These are phyloP conservation scores for Stichodactyla helianthus DNA, from an alignment of 64 coral and sea anemone genomes.

Conservation along the genomic window DNA sequence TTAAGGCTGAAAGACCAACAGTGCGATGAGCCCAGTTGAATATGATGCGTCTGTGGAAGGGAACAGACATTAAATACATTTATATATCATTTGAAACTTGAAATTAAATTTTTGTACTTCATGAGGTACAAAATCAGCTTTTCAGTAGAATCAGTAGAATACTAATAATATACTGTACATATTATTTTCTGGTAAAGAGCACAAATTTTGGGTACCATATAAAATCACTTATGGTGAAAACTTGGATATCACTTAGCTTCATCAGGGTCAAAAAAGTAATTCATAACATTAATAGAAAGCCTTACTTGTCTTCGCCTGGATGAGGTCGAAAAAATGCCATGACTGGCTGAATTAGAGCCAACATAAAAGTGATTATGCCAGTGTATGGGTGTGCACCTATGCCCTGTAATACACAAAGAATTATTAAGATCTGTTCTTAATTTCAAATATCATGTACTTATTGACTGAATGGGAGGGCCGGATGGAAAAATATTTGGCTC, in stretches of 20 bases:
- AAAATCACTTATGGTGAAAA: too few relatives aligned
- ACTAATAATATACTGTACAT: too few relatives aligned
- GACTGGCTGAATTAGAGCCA: conserved; percentile 76
- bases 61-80: neutral
- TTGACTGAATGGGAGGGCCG: too few relatives aligned
- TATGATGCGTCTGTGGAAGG: conserved; percentile 37
- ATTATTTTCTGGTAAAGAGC: too few relatives aligned
- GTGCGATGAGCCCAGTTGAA: conserved; percentile 80
- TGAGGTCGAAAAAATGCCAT: conserved; percentile 67
- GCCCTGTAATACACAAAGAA: conserved; percentile 14
- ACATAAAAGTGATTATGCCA: conserved; percentile 47
- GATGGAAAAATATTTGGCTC: too few relatives aligned
- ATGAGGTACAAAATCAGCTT: neutral
- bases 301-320: conserved; percentile 70
- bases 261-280: too few relatives aligned
- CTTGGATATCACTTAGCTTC: too few relatives aligned
- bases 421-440: neutral
- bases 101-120: neutral
- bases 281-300: neutral
- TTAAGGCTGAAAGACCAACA: conserved; percentile 44
- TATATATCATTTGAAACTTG: neutral
- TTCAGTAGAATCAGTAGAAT: too few relatives aligned
- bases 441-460: too few relatives aligned
- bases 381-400: conserved; percentile 52
- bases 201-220: too few relatives aligned